Evolutionary conservation across 2,888 invertebrate genomes (phyloP), one percentile per base, ranked within the genome.

Genomic region (Monoplex corrugatus): DNA sequence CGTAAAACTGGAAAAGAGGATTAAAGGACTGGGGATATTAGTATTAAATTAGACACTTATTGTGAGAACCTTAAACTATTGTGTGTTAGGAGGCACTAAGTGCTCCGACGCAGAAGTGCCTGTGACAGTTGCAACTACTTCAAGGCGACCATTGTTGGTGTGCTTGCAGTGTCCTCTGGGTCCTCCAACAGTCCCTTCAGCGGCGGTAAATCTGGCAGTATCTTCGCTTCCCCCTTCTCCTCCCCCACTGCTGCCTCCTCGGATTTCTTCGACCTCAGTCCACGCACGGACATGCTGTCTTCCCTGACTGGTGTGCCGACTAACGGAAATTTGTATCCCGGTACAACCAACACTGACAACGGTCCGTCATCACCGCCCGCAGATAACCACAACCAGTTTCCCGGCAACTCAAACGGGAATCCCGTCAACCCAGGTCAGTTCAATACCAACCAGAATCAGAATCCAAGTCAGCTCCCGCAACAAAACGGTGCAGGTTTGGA

Each of bases 161-260:
- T 83, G 32, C 32, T 83, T 83, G 83, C 83, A 83, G 83, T 35
- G 45, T 23, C 83, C 40, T 5, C 43, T 13, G 45, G 50, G 32
- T 28, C 40, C 44, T 5, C n/a, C 10, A 19, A n/a, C 83, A 32
- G 83, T n/a, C 32, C 45, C 28, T 83, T 83, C 35, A n/a, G 32
- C 16, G 35, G 83, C 45, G 32, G 45, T 19, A 16, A 44, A 13
- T 83, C 83, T 32, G 83, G 45, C 45, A 83, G 83, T 40, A 16
- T 28, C 45, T 83, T 83, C 50, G 16, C 45, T 50, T 83, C 45
- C 5, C 83, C 83, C 32, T 83, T 45, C 83, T 1, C 19, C 43
- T 83, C 45, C n/a, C 32, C 45, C 45, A 32, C 45, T 50, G 16
- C 50, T 50, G 13, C n/a, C 83, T 45, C 83, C 16, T 50, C 45